Base-by-base conservation (phyloP, 2,797 vertebrate species). In the Muraenolepis orangiensis region DNA sequence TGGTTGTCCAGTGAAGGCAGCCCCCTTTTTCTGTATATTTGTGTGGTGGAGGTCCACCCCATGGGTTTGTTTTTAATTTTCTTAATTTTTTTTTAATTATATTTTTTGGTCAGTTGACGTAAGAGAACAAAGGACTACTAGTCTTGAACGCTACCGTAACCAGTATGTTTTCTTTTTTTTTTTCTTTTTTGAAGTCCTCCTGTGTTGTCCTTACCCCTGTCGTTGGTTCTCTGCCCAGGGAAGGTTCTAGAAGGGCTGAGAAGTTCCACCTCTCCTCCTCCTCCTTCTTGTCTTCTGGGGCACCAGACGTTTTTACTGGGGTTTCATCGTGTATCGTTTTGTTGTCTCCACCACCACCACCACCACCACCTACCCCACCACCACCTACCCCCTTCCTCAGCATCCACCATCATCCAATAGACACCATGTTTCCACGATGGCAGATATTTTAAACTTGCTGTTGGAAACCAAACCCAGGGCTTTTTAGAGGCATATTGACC, bases 1-100 rank as follows among this genome's bases (percentile, higher is more conserved):
- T 86, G 78, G 70, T 71, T 73, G 70, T 87, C 85, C 85, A 82
- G 76, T 79, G 3, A 73, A 86, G 88, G 88, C 87, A 89, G 87
- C 85, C 73, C 74, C 85, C 73, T 74, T 76, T 28, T 66, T 76
- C 81, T 66, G 64, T 72, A 4, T 18, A 34, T 12, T 69, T 4
- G 57, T 81, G 85, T 82, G 80, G 80, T 86, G 76, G 74, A 74
- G 81, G 83, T 80, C 80, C 82, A 81, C 75, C 78, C 78, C 74
- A 1, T 51, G 20, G 18, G 46, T n/a, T 57, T 57, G 46, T n/a
- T 57, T 57, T 57, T 40, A 13, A 18, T n/a, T n/a, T 57, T 20
- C 18, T 23, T 57, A 6, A 7, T n/a, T n/a, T 7, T n/a, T 6
- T 57, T n/a, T 16, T 57, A 6, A 10, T 31, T 68, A 71, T 69